Percentiles rank a stretch among this genome's conserved stretches.
Conservation (phyloP, 2,797 vertebrate genomes). For the Miichthys miiuy region DNA sequence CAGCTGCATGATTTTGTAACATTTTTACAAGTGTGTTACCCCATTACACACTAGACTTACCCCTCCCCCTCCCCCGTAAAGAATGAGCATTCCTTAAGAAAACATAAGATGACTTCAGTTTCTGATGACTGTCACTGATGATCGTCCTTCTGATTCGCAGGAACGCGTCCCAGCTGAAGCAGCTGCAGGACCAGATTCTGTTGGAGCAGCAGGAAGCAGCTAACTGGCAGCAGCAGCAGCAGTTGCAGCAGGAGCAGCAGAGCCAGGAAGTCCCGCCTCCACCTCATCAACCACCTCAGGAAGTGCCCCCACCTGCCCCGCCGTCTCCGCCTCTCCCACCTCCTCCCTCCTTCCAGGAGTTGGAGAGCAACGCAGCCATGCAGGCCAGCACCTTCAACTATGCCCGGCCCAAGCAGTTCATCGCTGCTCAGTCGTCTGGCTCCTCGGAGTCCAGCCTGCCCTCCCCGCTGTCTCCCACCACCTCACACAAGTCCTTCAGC, state of each 20-base stretch:
- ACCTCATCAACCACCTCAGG: constrained; percentile 84
- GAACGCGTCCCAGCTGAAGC: constrained; percentile 92
- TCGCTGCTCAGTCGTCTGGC: constrained; percentile 94
- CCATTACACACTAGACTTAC: constrained; percentile 2
- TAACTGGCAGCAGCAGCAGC: constrained; percentile 79
- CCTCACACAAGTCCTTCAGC: constrained; percentile 88
- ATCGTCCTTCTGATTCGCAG: constrained; percentile 77
- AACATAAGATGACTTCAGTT: not conserved
- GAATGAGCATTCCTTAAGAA: not conserved
- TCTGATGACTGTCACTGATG: constrained; percentile 26
- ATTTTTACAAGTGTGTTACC: constrained; percentile 48
- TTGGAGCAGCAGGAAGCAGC: constrained; percentile 91
- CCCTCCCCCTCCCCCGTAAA: not conserved
- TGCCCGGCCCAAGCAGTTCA: constrained; percentile 98
- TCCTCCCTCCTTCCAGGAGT: constrained; percentile 94
- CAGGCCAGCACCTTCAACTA: constrained; percentile 98
- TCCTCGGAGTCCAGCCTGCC: constrained; percentile 92
- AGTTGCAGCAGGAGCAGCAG: constrained; percentile 76
- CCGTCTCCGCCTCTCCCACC: constrained; percentile 94
- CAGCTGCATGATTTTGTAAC: constrained; percentile 59
- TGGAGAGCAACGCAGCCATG: constrained; percentile 90
- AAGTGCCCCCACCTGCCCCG: constrained; percentile 65
- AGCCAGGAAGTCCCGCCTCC: constrained; percentile 81
- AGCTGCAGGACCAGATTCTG: constrained; percentile 94
- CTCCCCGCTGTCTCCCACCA: constrained; percentile 92